Evolutionary conservation across 53 echinoderm and acorn worm genomes (phyloP).

Genomic region (Luidia sarsii): DNA sequence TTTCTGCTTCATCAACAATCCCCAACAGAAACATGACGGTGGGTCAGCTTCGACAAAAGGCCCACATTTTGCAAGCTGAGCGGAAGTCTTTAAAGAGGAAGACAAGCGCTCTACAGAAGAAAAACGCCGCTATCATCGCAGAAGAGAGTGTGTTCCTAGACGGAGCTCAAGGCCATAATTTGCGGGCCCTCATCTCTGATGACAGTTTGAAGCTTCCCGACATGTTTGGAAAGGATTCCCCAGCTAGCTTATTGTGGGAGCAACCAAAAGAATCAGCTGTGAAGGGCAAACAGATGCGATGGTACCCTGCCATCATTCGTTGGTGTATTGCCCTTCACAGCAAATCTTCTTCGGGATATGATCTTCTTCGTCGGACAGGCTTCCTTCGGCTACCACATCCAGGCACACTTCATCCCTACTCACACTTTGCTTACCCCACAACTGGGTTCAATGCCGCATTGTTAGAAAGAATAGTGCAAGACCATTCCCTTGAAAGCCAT

Average conservation of each 20-base stretch:
- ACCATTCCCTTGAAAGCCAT: background rate
- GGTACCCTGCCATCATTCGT: slow-evolving; percentile 57
- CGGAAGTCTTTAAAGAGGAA: background rate
- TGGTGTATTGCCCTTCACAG: slow-evolving; percentile 50
- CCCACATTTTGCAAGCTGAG: background rate
- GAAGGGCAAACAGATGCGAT: slow-evolving; percentile 33
- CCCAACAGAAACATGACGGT: background rate
- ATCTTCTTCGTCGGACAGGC: slow-evolving; percentile 17
- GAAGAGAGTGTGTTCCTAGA: background rate
- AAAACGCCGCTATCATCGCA: background rate
- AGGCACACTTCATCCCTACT: slow-evolving; percentile 43
- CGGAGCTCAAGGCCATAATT: background rate
- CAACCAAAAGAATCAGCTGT: slow-evolving; percentile 36
- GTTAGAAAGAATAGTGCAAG: slow-evolving; percentile 29
- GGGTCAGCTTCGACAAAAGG: background rate
- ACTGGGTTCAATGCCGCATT: slow-evolving; percentile 40
- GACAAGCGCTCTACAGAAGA: background rate
- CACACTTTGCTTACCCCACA: slow-evolving; percentile 36
- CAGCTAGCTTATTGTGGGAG: slow-evolving; percentile 22
- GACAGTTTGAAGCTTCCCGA: background rate
- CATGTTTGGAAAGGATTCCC: background rate
- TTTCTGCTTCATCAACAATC: too few species aligned
- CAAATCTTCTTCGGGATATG: background rate
- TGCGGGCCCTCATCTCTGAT: background rate
- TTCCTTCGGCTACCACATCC: slow-evolving; percentile 53